Evolutionary conservation across 2,888 invertebrate genomes (phyloP).

Genomic region (Linnaemya vulpina): DNA sequence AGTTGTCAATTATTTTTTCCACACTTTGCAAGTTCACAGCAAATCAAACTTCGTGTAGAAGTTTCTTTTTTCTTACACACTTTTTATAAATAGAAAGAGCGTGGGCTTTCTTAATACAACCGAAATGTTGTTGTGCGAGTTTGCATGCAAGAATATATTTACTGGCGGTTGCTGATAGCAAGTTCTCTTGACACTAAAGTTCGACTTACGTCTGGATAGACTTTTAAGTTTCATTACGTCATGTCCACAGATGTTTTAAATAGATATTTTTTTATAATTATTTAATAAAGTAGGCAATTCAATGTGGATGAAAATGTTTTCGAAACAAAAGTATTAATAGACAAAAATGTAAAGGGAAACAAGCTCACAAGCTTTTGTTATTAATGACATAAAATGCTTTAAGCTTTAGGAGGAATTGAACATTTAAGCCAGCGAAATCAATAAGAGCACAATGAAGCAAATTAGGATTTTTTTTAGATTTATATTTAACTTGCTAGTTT

Average conservation of each 20-base stretch:
- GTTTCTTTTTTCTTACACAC: constrained; percentile 7
- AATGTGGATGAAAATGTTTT: background rate
- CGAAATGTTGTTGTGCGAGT: constrained; percentile 1
- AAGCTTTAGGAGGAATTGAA: no score
- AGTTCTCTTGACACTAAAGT: constrained; percentile 5
- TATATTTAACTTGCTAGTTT: no score
- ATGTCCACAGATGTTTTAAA: constrained; percentile 54
- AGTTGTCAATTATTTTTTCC: background rate
- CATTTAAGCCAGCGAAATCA: no score
- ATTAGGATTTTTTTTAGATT: no score
- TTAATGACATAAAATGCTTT: background rate
- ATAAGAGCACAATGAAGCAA: no score
- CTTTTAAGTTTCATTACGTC: constrained; percentile 43
- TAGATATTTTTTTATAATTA: background rate
- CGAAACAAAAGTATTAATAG: background rate
- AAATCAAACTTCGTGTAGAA: constrained; percentile 16
- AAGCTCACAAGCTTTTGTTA: background rate
- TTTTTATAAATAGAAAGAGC: background rate
- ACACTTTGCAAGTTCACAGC: constrained; percentile 12
- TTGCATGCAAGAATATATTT: constrained; percentile 5
- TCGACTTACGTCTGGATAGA: background rate
- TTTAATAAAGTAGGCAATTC: background rate
- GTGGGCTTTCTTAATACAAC: constrained; percentile 26
- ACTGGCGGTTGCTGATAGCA: background rate
- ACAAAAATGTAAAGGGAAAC: background rate